Base-by-base conservation (phyloP, 53 echinoderm and acorn worm genomes). In the Henricia sp. region DNA sequence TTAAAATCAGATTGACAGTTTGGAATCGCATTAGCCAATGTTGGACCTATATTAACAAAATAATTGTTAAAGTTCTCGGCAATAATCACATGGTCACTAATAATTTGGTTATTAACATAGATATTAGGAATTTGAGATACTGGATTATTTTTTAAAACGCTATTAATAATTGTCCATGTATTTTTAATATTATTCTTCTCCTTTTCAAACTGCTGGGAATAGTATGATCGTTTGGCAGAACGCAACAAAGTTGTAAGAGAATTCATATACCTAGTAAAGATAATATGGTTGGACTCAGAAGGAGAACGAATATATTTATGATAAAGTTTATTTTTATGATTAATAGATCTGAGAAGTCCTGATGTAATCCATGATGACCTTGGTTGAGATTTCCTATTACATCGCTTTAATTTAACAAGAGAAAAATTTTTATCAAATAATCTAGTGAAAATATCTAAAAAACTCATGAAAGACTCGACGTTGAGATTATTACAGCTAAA, bases 301-400 rank as follows among this genome's bases (percentile, higher is more conserved):
- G 55, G n/a, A n/a, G 53, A 37, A 19, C 33, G 33, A 35, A 32
- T 50, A 73, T 73, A 73, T 50, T 42, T 50, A 73, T 73, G 53
- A 29, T 73, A 73, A 29, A 73, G 74, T 73, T 50, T 73, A 44
- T 73, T 73, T 50, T 52, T 56, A 19, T 53, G 52, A 16, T 75
- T 55, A 37, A 75, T 75, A 19, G 57, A 75, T 75, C 30, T 55
- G 36, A 75, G 75, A 21, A 73, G 29, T 26, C 28, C 28, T 16
- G 10, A 5, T 24, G 74, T 73, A 14, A 73, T 50, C 74, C 74
- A 73, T 1, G 74, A 52, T 33, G 33, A 37, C 4, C 28, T 6
- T 9, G 67, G 33, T 4, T 55, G 10, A 24, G n/a, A 9, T 4
- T 55, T 55, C 4, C 20, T 55, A 12, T 55, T 55, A n/a, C n/a